phyloP scores from a whole-genome alignment of 2,113 vertebrate genomes.

The Zapus hudsonius region DNA sequence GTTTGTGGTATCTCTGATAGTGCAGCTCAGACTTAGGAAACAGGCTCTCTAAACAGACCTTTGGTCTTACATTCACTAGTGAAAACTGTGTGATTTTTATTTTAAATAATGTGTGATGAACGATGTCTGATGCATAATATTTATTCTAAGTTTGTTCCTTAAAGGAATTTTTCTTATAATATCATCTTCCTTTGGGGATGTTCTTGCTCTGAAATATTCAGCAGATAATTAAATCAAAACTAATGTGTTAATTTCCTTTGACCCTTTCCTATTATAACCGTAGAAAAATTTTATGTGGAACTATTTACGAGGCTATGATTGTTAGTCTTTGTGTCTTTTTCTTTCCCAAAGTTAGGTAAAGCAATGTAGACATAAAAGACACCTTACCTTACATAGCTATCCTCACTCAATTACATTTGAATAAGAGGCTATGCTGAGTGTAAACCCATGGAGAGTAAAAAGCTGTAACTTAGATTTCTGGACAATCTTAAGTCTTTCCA shows the following conservation, averaged over 20 bases:
- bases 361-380: not conserved
- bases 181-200: not conserved
- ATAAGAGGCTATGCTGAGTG: not conserved
- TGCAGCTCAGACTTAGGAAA: not conserved
- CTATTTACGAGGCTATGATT: not conserved
- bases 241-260: not conserved
- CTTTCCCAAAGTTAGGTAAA: not conserved
- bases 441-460: conserved; percentile 42
- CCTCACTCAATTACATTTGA: conserved; percentile 10
- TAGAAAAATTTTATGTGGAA: not conserved
- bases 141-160: too few relatives aligned
- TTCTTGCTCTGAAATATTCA: not conserved
- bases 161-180: not conserved
- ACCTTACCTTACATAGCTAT: not conserved
- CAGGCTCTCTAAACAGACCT: too few relatives aligned
- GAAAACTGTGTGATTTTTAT: too few relatives aligned
- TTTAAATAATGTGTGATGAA: too few relatives aligned
- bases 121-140: too few relatives aligned
- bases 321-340: not conserved
- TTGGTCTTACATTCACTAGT: too few relatives aligned
- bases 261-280: not conserved
- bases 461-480: conserved; percentile 21
- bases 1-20: not conserved
- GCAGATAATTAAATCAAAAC: conserved; percentile 3
- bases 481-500: conserved; percentile 48